Base-by-base conservation (phyloP, 2,888 invertebrate species). In the Orthonevra nobilis region DNA sequence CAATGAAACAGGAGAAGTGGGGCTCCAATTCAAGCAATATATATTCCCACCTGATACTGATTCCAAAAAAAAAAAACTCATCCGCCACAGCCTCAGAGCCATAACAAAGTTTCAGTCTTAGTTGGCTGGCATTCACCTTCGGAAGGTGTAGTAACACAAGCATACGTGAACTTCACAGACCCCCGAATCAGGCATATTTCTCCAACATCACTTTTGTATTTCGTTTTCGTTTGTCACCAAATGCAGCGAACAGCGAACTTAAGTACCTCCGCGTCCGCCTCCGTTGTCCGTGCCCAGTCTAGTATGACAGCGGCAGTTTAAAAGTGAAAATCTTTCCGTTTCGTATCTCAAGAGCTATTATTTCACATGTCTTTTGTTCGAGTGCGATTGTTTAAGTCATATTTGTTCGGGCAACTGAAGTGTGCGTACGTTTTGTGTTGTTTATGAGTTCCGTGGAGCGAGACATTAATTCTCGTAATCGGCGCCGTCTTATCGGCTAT, bases 301-400 rank as follows among this genome's bases (percentile, higher is more conserved):
- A 12, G 10, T 17, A n/a, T n/a, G n/a, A n/a, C 23, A 4, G 38
- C 36, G 34, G 34, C 30, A 30, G 20, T 48, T 63, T 52, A 54
- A 79, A 79, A 79, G 79, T 79, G 79, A 79, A 79, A 73, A 79
- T 72, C n/a, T 52, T 9, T 38, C 40, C 36, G 14, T 23, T 52
- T 44, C 15, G 15, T 40, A 48, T 48, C 17, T 19, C 7, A n/a
- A n/a, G 36, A 23, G 26, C n/a, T 38, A 42, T 46, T 48, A 56
- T 36, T 50, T 58, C 38, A 38, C 7, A 19, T 36, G 23, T 63
- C 48, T 50, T 42, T 56, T 30, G 26, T 26, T 50, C 34, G 50
- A 52, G 56, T 38, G 56, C 56, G 63, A 58, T 56, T 66, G 46
- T 72, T 60, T 66, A 61, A 61, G 54, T 72, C 60, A 64, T 64